Evolutionary conservation across 2,888 invertebrate genomes (phyloP), one percentile per base, ranked within the genome.

Genomic region (Epicampocera succincta): DNA sequence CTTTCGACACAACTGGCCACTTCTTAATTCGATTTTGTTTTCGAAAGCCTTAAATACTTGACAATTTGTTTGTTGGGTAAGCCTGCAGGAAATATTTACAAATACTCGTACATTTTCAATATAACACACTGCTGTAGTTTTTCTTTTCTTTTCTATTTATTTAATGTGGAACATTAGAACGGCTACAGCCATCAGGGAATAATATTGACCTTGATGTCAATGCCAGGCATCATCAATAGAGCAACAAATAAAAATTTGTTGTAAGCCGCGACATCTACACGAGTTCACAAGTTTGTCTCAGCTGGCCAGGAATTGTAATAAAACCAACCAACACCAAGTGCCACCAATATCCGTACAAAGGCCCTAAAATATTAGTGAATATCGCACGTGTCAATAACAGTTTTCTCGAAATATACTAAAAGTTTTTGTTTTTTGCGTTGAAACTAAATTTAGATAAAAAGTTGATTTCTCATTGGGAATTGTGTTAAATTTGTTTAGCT

Each of bases 161-260:
- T 44, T 56, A 56, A 56, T 29, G 29, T 5, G 33, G 56, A 5
- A 56, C 13, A 69, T 29, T 19, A 44, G 33, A 69, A 29, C 11
- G 33, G 17, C n/a, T 54, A 66, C 38, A 42, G 13, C 17, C 42
- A 54, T 29, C 17, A 56, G 11, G 46, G 17, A n/a, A 69, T 44
- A 56, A n/a, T 44, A 56, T n/a, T 56, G 44, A n/a, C 56, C 68
- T 56, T 56, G 56, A 46, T 56, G n/a, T 44, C 12, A 17, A 42
- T 54, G 66, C 6, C 9, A 29, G 4, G n/a, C n/a, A n/a, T 11
- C 15, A 17, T 33, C 9, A 21, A 21, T 40, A 42, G 9, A 29
- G 25, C n/a, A 52, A 25, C 25, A 68, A 40, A 25, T 3, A 15
- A 2, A 9, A 40, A 11, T 40, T 25, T 50, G 33, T 8, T 9